Evolutionary conservation across 1,140 invertebrate species (phyloP), one percentile per base, ranked within the genome.

Genomic region (Drosophila lini): DNA sequence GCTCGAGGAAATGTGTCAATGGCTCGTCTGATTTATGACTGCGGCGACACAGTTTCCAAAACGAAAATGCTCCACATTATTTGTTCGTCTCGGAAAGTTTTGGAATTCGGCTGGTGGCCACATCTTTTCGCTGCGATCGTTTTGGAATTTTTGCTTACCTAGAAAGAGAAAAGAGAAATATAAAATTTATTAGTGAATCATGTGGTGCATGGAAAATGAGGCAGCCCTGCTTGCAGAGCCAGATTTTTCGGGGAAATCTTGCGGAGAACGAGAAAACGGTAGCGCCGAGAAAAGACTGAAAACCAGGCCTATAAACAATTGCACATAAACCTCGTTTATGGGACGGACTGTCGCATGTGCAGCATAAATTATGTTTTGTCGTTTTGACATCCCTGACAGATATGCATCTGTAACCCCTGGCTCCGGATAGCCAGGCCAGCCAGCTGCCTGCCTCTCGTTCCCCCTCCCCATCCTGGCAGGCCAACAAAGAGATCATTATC

Each of bases 401-500:
- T 89, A 89, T 89, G 86, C 84, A 89, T 89, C 61, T 63, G 50
- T 64, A 65, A 81, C 64, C 57, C 71, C 76, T 65, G 64, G 62
- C 50, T 61, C 48, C 60, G 53, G 40, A 56, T 38, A 55, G 52
- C 52, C 74, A 32, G 11, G 28, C 28, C 52, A 22, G 61, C 63
- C 80, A 61, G 62, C 75, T 52, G 62, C 61, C 57, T 74, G 53
- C 52, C 62, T 59, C 47, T 31, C 44, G 42, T 32, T 38, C 36
- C 64, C 59, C 48, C 48, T 41, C 5, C 57, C 40, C 53, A 63
- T 44, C 70, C 47, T 36, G 32, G 47, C 11, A 41, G 42, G 36
- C 19, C 75, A 74, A 89, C 78, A 89, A 89, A 81, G 84, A 89
- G 84, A 89, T 89, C 84, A 89, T 84, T 89, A 89, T 89, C 84